Percentiles rank a stretch among this genome's conserved stretches.
Conservation (phyloP, 2,888 invertebrate genomes). For the Eremobia ochroleuca region DNA sequence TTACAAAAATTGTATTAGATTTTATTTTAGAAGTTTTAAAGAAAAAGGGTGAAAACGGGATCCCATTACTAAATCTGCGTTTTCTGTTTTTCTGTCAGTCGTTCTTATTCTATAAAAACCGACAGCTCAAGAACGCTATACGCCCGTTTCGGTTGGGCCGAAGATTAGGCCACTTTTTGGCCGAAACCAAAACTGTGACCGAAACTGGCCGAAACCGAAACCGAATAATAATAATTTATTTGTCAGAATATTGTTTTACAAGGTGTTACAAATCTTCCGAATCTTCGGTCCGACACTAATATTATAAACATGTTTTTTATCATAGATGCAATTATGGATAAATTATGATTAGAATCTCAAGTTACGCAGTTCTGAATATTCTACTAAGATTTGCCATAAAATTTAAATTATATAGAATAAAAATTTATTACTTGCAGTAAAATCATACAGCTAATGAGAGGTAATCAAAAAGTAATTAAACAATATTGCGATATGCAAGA, state of each 20-base stretch:
- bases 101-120: background rate
- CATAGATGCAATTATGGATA: background rate
- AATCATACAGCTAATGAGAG: conserved; percentile 22
- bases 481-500: conserved; percentile 24
- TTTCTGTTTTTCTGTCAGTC: background rate
- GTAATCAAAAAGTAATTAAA: conserved; percentile 48
- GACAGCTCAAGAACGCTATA: background rate
- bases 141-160: no score
- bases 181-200: background rate
- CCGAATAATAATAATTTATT: no score
- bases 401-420: conserved; percentile 6
- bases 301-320: background rate
- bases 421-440: conserved; percentile 11
- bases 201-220: background rate
- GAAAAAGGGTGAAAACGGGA: background rate
- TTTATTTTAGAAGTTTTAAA: no score
- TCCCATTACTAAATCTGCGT: background rate
- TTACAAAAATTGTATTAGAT: no score
- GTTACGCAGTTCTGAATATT: background rate
- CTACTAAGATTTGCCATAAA: conserved; percentile 7
- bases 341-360: conserved; percentile 11
- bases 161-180: background rate
- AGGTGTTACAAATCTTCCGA: no score
- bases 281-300: background rate
- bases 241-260: no score